Percentiles rank a stretch among this genome's conserved stretches.
These are phyloP conservation scores for Stenodera caucasica DNA, from an alignment of 2,888 invertebrate species.

Conservation along the genomic window DNA sequence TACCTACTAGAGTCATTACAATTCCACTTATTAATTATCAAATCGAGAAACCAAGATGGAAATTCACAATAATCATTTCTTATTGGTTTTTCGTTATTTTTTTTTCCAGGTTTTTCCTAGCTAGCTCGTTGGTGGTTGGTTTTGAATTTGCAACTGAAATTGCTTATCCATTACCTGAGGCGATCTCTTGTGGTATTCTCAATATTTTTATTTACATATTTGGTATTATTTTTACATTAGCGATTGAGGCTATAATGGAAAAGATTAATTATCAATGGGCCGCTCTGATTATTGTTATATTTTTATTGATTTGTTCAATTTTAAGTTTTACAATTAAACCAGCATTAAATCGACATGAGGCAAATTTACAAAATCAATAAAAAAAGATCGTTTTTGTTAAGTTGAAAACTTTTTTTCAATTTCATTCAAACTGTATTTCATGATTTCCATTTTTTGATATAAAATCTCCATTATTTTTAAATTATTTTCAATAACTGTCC, in stretches of 20 bases:
- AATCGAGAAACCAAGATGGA: too few relatives aligned
- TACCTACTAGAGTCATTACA: too few relatives aligned
- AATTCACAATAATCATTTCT: too few relatives aligned
- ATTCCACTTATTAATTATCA: too few relatives aligned
- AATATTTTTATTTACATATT: conserved; percentile 67
- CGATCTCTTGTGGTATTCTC: conserved; percentile 88
- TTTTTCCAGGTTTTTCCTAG: conserved; percentile 87
- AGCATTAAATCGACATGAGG: conserved; percentile 21
- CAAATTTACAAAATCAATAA: conserved; percentile 30
- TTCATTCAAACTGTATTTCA: background rate
- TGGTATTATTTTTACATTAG: conserved; percentile 38
- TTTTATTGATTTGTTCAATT: conserved; percentile 29
- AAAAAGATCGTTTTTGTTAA: background rate
- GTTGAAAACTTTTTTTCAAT: conserved; percentile 10
- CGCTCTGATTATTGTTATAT: conserved; percentile 28
- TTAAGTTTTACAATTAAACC: conserved; percentile 34
- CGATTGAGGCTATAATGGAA: conserved; percentile 35
- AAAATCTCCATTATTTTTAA: background rate
- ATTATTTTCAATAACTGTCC: background rate
- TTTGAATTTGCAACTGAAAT: conserved; percentile 96
- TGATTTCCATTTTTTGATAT: background rate
- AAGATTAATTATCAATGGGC: conserved; percentile 35
- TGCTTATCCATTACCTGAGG: conserved; percentile 94
- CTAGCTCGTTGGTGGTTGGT: conserved; percentile 91
- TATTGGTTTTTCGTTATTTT: too few relatives aligned